Evolutionary conservation across 2,113 vertebrate species (phyloP).

Genomic region (Mugil cephalus): DNA sequence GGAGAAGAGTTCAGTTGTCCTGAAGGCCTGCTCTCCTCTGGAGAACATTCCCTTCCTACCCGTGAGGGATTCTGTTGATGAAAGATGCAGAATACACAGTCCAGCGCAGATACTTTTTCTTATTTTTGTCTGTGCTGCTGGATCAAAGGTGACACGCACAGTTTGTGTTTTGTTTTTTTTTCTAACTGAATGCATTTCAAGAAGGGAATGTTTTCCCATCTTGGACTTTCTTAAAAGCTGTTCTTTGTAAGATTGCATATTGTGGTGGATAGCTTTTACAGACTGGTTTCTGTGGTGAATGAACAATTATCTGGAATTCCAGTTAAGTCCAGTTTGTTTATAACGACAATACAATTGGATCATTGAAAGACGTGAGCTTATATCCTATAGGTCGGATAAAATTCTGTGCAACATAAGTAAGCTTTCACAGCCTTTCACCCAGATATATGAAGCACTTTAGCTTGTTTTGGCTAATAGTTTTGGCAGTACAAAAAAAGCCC

Average conservation of each 20-base stretch:
- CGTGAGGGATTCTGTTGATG: constrained; percentile 16
- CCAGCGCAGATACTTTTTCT: background rate
- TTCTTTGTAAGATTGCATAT: background rate
- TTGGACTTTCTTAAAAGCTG: background rate
- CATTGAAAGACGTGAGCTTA: constrained; percentile 3
- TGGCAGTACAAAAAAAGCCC: too few relatives aligned
- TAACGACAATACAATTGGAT: background rate
- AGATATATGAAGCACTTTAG: too few relatives aligned
- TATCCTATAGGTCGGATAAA: too few relatives aligned
- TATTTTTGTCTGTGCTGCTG: background rate
- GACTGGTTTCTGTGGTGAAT: background rate
- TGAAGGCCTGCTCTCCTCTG: constrained; percentile 18
- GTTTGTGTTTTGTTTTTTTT: constrained; percentile 21
- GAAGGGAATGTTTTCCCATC: background rate
- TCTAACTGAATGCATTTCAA: background rate
- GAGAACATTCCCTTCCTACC: constrained; percentile 20
- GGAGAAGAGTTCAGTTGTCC: constrained; percentile 12
- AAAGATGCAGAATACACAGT: constrained; percentile 4
- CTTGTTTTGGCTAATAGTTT: too few relatives aligned
- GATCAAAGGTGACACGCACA: constrained; percentile 16
- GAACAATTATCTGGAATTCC: background rate
- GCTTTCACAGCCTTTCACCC: too few relatives aligned
- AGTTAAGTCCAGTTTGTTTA: background rate
- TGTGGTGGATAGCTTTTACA: background rate
- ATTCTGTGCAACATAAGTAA: too few relatives aligned